Conservation (phyloP, 2,888 invertebrate genomes). For the Aromia moschata region DNA sequence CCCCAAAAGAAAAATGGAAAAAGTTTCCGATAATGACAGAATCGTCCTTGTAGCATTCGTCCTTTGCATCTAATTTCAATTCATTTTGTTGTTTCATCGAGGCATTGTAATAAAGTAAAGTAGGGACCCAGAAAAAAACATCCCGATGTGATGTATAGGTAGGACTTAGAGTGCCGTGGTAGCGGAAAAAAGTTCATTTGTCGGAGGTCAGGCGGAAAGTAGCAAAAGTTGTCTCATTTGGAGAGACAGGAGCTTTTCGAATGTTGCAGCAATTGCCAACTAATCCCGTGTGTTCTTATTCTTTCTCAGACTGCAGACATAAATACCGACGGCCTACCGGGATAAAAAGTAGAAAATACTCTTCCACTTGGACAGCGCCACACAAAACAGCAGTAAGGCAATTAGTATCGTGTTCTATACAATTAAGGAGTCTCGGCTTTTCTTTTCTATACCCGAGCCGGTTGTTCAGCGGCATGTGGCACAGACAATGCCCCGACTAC, state of each 20-base stretch:
- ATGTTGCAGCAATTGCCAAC: conserved; percentile 58
- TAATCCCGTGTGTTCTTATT: conserved; percentile 61
- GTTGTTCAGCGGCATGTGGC: conserved; percentile 22
- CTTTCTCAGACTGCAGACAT: conserved; percentile 58
- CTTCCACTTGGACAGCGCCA: conserved; percentile 58
- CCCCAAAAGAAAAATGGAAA: no score
- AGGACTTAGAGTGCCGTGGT: conserved; percentile 45
- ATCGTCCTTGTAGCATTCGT: background rate
- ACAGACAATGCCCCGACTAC: conserved; percentile 20
- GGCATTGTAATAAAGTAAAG: conserved; percentile 2
- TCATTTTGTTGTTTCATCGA: background rate
- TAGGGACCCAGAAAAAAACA: conserved; percentile 6
- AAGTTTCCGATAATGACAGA: no score
- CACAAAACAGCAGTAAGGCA: conserved; percentile 62
- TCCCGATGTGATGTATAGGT: conserved; percentile 49
- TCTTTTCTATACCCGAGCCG: conserved; percentile 41
- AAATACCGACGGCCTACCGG: conserved; percentile 58
- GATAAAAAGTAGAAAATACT: conserved; percentile 50
- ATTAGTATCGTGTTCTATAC: conserved; percentile 63
- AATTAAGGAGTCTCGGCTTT: conserved; percentile 59
- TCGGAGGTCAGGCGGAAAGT: conserved; percentile 61
- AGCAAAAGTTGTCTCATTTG: conserved; percentile 62
- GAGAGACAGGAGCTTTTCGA: conserved; percentile 59
- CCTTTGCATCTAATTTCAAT: background rate
- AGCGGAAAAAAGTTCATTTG: conserved; percentile 61